Conservation (phyloP, 2,797 vertebrate species). For the Galago senegalensis region DNA sequence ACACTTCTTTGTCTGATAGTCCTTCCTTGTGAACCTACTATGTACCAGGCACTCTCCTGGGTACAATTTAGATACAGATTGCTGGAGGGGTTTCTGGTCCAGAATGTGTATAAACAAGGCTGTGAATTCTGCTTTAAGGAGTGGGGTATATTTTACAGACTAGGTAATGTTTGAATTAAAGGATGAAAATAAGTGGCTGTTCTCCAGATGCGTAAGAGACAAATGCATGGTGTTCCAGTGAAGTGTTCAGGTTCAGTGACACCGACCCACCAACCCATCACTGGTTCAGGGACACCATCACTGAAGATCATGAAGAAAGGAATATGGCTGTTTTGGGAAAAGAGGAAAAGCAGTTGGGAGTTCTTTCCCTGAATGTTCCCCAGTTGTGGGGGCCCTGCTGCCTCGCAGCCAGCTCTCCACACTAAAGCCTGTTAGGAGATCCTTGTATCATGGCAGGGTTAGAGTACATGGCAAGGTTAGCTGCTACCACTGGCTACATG, state of each 20-base stretch:
- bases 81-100: background rate
- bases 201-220: background rate
- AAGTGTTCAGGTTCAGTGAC: background rate
- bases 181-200: background rate
- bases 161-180: background rate
- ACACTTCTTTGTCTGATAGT: background rate
- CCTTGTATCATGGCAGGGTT: background rate
- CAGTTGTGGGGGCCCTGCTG: no score
- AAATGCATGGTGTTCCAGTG: background rate
- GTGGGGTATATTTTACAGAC: background rate
- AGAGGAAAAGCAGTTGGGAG: no score
- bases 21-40: background rate
- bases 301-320: no score
- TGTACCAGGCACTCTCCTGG: background rate
- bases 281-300: no score
- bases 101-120: background rate
- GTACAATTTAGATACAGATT: background rate
- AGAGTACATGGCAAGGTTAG: background rate
- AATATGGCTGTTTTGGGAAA: no score
- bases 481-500: background rate
- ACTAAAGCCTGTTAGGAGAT: background rate
- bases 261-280: no score
- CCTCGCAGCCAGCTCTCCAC: no score
- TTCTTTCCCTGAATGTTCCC: no score
- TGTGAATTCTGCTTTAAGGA: background rate